Evolutionary conservation across 2,888 invertebrate genomes (phyloP), one percentile per base, ranked within the genome.

Genomic region (Drosophila monieri): DNA sequence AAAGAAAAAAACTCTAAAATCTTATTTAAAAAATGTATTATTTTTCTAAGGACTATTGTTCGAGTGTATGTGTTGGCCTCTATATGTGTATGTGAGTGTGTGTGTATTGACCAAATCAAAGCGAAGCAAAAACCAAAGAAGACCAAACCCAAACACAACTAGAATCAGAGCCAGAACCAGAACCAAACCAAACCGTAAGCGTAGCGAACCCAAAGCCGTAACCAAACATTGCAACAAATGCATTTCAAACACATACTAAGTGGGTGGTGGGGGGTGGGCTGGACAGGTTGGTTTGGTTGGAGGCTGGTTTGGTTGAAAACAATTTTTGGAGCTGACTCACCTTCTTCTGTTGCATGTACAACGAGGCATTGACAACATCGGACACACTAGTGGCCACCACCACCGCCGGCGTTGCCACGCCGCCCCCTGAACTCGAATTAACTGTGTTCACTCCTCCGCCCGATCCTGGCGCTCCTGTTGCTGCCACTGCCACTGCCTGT

Each of bases 301-400:
- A 6, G 14, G 10, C 35, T 23, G 23, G 39, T 10, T 25, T 14
- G 41, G 46, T 30, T 60, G 30, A 18, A 60, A 35, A 60, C 39
- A 23, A 32, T 23, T 58, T 37, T 39, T n/a, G 6, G 8, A 21
- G 12, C 15, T 60, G 65, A 89, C 90, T 88, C 77, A 90, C 90
- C 89, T 91, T 90, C 80, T 88, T 89, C 65, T 90, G 91, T 81
- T 90, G 90, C 86, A 90, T 86, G 68, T 90, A 90, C 85, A 90
- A 73, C 73, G 90, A 89, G 44, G 80, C 78, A 47, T 78, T 79
- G 51, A 76, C 86, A 64, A 61, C 81, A 37, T 78, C 88, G 53
- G 78, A 78, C 35, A 78, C 87, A 73, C 73, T 85, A 73, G 76
- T 79, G 58, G 84, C 78, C 35, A 84, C 88, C 54, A 84, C 88